Percentiles rank a stretch among this genome's conserved stretches.
These are phyloP conservation scores for Arge pagana DNA, from an alignment of 2,888 invertebrate genomes.

Conservation along the genomic window DNA sequence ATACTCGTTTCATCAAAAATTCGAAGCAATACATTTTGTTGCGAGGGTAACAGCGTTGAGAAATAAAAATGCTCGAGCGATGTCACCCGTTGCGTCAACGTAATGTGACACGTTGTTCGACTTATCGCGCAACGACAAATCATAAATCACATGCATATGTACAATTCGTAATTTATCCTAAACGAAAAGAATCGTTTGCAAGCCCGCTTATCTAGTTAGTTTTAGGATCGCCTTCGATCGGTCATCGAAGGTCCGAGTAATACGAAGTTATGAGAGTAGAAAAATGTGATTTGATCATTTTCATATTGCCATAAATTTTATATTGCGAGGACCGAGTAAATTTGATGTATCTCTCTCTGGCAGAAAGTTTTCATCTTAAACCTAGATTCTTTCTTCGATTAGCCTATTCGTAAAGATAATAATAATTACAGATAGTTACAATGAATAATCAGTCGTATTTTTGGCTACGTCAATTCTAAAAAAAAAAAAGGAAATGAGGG, in stretches of 20 bases:
- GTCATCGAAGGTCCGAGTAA: background rate
- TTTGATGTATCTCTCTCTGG: constrained; percentile 19
- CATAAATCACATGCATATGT: too few species aligned
- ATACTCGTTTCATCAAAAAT: background rate
- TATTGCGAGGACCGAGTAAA: too few species aligned
- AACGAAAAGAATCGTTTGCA: too few species aligned
- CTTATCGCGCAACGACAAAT: too few species aligned
- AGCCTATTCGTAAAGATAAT: constrained; percentile 10
- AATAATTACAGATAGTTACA: constrained; percentile 15
- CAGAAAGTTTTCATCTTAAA: constrained; percentile 1
- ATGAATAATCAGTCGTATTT: constrained; percentile 24
- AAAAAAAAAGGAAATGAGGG: constrained; percentile 2
- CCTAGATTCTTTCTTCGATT: constrained; percentile 4
- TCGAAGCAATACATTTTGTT: background rate
- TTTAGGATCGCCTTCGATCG: constrained; percentile 5
- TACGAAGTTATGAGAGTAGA: background rate
- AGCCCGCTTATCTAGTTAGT: too few species aligned
- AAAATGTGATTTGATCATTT: background rate
- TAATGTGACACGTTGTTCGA: too few species aligned
- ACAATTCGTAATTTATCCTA: too few species aligned
- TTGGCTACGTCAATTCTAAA: constrained; percentile 16
- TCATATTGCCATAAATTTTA: background rate
- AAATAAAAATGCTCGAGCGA: background rate
- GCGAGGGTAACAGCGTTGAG: background rate
- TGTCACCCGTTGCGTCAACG: too few species aligned